Conservation (phyloP, 2,888 invertebrate genomes). For the Dryococelus australis region DNA sequence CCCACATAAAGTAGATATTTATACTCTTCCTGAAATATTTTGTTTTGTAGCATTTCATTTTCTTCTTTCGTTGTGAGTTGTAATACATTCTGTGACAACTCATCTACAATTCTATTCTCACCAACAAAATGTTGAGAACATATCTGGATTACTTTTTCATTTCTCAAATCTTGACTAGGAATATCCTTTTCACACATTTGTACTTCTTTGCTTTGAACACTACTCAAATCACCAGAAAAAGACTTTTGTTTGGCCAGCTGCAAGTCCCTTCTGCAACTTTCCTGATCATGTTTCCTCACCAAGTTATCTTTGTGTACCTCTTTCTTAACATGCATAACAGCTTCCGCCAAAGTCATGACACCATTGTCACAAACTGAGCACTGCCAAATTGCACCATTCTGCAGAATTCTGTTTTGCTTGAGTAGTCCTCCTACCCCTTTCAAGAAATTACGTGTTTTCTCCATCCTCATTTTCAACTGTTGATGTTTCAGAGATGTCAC, state of each 20-base stretch:
- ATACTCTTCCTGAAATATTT: neutral
- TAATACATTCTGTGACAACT: neutral
- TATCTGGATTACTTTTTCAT: neutral
- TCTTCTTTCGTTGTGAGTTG: neutral
- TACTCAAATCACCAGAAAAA: neutral
- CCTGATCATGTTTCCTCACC: neutral
- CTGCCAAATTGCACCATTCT: neutral
- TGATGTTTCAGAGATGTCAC: neutral
- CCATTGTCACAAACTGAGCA: neutral
- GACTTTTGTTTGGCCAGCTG: neutral
- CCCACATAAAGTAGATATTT: neutral
- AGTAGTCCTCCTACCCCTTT: neutral
- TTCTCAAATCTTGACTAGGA: neutral
- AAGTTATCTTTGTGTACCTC: neutral
- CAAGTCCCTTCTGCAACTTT: neutral
- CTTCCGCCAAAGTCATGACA: neutral
- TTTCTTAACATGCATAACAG: neutral
- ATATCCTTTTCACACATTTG: neutral
- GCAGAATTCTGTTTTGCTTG: neutral
- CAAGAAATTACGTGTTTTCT: neutral
- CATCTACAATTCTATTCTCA: neutral
- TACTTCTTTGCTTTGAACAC: too few species aligned
- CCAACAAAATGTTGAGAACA: neutral
- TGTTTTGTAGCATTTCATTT: neutral
- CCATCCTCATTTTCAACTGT: neutral